Base-by-base conservation (phyloP, 2,113 vertebrate species). In the Platycercus adscitus region DNA sequence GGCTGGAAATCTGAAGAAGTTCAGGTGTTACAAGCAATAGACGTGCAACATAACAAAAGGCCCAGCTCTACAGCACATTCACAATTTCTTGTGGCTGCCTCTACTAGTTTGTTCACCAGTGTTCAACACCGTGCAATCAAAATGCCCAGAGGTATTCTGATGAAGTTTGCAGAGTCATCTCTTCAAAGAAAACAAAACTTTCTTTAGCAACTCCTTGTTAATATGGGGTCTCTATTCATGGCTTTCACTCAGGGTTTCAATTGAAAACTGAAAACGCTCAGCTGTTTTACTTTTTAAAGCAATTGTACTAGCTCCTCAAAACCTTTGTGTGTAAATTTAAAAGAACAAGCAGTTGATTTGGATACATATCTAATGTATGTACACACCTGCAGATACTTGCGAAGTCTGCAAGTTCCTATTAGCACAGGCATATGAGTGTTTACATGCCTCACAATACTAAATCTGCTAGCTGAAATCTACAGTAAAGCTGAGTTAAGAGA, bases 181-280 rank as follows among this genome's bases (percentile, higher is more conserved):
- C 61, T 88, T 31, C 16, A 81, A 86, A 69, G 24, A 77, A 84
- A 43, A 16, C 12, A 66, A 64, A 41, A 4, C 7, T 56, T 75
- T 79, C 5, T 81, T 88, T 49, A 65, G 33, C 29, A 81, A 6
- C 8, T 37, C 20, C 43, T 89, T 46, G 11, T 41, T 87, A 37
- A 61, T n/a, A 7, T 65, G 44, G 14, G 2, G 13, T 60, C 12
- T 47, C 9, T 63, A 41, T 75, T 25, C 7, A 9, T 37, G 60
- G 19, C 10, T 86, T 15, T 39, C n/a, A 31, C 13, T 69, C n/a
- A 52, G 7, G 6, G 3, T 35, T 96, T 83, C 49, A 18, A 3
- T 0, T 43, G 55, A 86, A 88, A 75, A 37, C 11, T 2, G 15
- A 37, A 91, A 91, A 52, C 0, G 0, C 12, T 55, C 35, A 50